A percentile compares a stretch with the other conserved stretches of the same genome.
Conservation (phyloP, 2,113 vertebrate species). For the Bos indicus region DNA sequence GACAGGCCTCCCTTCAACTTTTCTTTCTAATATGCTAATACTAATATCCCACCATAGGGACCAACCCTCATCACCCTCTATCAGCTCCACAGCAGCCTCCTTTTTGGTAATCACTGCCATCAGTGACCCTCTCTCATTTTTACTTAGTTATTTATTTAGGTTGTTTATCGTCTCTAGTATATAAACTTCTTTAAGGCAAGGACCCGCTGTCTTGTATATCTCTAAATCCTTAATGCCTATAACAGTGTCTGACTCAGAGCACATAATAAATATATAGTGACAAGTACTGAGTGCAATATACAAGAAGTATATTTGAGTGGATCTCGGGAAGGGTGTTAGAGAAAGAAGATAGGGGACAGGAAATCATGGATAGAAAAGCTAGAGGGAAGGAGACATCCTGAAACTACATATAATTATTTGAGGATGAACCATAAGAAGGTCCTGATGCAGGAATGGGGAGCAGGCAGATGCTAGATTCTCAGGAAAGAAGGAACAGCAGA, state of each 20-base stretch:
- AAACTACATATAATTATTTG: background rate
- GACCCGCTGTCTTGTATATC: background rate
- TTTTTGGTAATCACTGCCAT: background rate
- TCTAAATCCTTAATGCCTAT: background rate
- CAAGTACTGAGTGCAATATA: background rate
- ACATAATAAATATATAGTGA: background rate
- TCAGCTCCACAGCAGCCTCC: background rate
- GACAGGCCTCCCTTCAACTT: background rate
- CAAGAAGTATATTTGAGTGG: background rate
- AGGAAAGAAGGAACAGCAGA: background rate
- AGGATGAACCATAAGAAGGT: background rate
- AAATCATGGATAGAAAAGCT: background rate
- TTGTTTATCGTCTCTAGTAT: background rate
- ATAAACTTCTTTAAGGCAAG: background rate
- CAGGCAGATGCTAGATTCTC: background rate
- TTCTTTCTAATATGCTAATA: background rate
- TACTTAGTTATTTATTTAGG: background rate
- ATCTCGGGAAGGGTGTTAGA: background rate
- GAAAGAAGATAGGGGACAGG: background rate
- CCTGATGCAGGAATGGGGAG: fast-evolving
- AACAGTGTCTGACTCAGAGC: background rate
- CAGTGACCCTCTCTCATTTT: background rate
- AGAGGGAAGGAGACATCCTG: background rate
- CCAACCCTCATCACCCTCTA: background rate
- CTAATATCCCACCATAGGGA: background rate